Evolutionary conservation across 2,888 invertebrate species (phyloP).

Genomic region (Tiliacea aurago): DNA sequence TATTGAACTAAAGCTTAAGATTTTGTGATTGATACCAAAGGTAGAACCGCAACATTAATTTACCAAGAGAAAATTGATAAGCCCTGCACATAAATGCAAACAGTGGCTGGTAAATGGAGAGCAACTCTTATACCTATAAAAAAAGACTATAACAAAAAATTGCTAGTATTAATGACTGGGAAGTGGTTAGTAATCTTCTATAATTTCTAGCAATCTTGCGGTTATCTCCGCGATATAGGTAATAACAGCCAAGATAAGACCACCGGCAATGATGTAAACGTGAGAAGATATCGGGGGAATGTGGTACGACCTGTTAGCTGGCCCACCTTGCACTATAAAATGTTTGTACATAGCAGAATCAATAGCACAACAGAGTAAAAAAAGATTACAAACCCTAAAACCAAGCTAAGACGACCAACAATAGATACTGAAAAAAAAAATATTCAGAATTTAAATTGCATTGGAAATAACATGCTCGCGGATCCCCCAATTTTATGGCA

Average conservation of each 20-base stretch:
- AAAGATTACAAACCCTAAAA: not conserved
- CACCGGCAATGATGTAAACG: constrained; percentile 29
- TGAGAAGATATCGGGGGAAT: constrained; percentile 47
- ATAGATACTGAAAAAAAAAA: not conserved
- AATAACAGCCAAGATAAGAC: constrained; percentile 25
- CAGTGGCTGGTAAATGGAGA: not conserved
- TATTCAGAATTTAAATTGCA: not conserved
- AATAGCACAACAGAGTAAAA: not conserved
- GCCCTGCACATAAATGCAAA: not conserved
- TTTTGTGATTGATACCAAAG: not conserved
- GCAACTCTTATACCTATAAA: not conserved
- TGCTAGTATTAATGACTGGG: not conserved
- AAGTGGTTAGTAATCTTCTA: not conserved
- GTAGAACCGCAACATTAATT: not conserved
- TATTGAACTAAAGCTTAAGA: not conserved
- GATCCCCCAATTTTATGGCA: not conserved
- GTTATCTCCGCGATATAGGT: constrained; percentile 25
- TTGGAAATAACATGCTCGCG: not conserved
- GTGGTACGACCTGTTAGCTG: constrained; percentile 37
- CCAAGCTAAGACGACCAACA: not conserved
- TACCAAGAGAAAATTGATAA: not conserved
- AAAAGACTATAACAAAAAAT: not conserved
- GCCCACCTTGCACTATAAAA: not conserved
- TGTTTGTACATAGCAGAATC: constrained; percentile 2
- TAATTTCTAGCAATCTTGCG: constrained; percentile 23